Base-by-base conservation (phyloP, 2,888 invertebrate species). In the Xestobium rufovillosum region DNA sequence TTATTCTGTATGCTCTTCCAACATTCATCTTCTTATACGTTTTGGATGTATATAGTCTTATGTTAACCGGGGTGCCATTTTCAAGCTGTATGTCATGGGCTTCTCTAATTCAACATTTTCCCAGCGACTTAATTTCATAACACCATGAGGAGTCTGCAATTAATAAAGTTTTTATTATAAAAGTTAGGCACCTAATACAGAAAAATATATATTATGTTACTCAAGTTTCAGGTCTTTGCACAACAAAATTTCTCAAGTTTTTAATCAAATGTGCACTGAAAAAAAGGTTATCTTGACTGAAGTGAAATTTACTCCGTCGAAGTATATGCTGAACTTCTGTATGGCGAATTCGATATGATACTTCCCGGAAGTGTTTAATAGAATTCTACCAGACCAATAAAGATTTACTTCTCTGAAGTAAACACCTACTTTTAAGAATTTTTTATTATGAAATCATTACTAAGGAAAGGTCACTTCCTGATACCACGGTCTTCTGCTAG, bases 201-300 rank as follows among this genome's bases (percentile, higher is more conserved):
- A 6, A 19, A 8, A n/a, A 19, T 8, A 19, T 8, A 8, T 19
- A n/a, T 19, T 8, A 19, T n/a, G n/a, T 19, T 19, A 19, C 23
- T n/a, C 23, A 19, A 19, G 23, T 19, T 19, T 19, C 23, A 19
- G 23, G 23, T 19, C 23, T 19, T 19, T 19, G 23, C n/a, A 19
- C n/a, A 19, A 19, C n/a, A 19, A 19, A 6, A 19, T 39, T 42
- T 27, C 39, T 14, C 10, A 39, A 19, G 26, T 35, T 34, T 39
- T 42, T 42, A 8, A 39, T 34, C n/a, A 41, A 10, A 13, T 42
- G 42, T 8, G 42, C 41, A 19, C n/a, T n/a, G n/a, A n/a, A n/a
- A n/a, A n/a, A n/a, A n/a, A n/a, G n/a, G n/a, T n/a, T n/a, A n/a
- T n/a, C n/a, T n/a, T n/a, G n/a, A n/a, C n/a, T n/a, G n/a, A n/a